These are phyloP conservation scores for Ormyrus pomaceus DNA, from an alignment of 2,888 invertebrate species.

Conservation along the genomic window DNA sequence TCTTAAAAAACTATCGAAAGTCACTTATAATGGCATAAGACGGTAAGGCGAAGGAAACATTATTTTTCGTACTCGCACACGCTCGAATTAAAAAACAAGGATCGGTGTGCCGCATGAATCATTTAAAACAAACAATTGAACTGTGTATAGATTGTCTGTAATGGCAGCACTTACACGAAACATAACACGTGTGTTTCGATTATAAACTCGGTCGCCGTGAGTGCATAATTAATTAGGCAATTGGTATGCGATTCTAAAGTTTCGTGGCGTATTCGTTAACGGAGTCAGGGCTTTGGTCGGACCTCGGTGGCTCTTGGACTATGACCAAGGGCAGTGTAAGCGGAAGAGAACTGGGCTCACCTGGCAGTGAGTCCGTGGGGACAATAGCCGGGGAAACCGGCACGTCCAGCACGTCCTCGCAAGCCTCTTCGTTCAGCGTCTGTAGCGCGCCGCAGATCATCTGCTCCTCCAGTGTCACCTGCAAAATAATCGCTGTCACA, in stretches of 20 bases:
- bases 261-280: slow-evolving; percentile 62
- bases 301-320: slow-evolving; percentile 73
- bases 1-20: slow-evolving; percentile 35
- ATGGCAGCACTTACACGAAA: slow-evolving; percentile 28
- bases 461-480: slow-evolving; percentile 96
- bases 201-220: neutral
- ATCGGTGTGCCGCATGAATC: neutral
- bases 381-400: slow-evolving; percentile 66
- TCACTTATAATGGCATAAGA: slow-evolving; percentile 14
- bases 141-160: slow-evolving; percentile 9
- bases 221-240: neutral
- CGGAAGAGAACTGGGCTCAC: slow-evolving; percentile 73
- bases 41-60: neutral
- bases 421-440: slow-evolving; percentile 94
- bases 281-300: slow-evolving; percentile 73
- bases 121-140: neutral
- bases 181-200: neutral
- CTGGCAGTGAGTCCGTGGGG: slow-evolving; percentile 71
- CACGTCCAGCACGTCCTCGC: slow-evolving; percentile 91
- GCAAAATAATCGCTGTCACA: slow-evolving; percentile 59
- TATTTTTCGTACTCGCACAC: neutral
- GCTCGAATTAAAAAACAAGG: too few species aligned
- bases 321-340: slow-evolving; percentile 75
- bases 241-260: slow-evolving; percentile 20
- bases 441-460: slow-evolving; percentile 96